Base-by-base conservation (phyloP, 2,797 vertebrate genomes). In the Tadarida brasiliensis region DNA sequence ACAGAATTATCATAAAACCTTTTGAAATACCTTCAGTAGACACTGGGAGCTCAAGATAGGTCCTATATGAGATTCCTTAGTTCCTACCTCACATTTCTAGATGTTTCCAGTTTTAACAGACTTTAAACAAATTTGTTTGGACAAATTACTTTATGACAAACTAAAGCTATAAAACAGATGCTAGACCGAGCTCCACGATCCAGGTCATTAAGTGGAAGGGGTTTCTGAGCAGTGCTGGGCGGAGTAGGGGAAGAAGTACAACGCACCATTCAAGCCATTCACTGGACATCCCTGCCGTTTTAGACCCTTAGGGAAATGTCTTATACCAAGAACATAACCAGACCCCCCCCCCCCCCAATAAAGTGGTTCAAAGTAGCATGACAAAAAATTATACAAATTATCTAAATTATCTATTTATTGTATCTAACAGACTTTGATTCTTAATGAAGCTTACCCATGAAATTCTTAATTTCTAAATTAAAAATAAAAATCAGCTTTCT, bases 131-230 rank as follows among this genome's bases (percentile, higher is more conserved):
- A 59, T 80, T 57, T 80, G 22, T 39, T 90, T 59, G 39, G 89
- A 87, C 51, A 87, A 77, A 87, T 84, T 59, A 74, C n/a, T 86
- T 83, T 35, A 56, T 8, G n/a, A 95, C 20, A 82, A 95, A 80
- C 47, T 49, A 56, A 86, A 93, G 81, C 22, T 57, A 76, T 22
- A 68, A 68, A 89, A 86, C 26, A 70, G 57, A 59, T 82, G 19
- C 20, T 70, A 26, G 63, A 74, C 90, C 70, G 49, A 54, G 51
- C 22, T 35, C 3, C 7, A 49, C 33, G 78, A 67, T 57, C 19
- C 3, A 51, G 57, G 68, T 57, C n/a, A 51, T 80, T 28, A 65
- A 85, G 77, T 26, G 10, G 67, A 57, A 54, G n/a, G 15, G 6
- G 4, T 47, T 88, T 90, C 84, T 56, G 33, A 81, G 74, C 94